These are phyloP conservation scores for Oasisia sp. DNA, from an alignment of 2,888 invertebrate species.

Conservation along the genomic window DNA sequence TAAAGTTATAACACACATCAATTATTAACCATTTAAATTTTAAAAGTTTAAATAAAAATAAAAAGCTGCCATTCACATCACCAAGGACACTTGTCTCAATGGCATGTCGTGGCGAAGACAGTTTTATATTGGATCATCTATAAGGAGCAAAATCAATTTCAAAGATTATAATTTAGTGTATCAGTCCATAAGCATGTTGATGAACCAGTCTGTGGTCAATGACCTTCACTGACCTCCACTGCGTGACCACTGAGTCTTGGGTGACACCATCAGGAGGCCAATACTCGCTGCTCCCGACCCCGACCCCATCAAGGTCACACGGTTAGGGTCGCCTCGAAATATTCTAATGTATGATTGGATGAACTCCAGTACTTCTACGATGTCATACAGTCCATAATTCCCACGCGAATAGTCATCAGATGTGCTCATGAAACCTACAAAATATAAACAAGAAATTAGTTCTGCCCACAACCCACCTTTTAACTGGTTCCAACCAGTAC, in stretches of 20 bases:
- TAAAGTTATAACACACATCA: too few species aligned
- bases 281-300: constrained; percentile 72
- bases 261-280: constrained; percentile 66
- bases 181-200: too few species aligned
- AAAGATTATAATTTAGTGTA: too few species aligned
- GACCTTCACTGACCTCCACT: neutral
- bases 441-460: constrained; percentile 47
- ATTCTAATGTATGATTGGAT: constrained; percentile 77
- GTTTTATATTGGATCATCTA: too few species aligned
- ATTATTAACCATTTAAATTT: too few species aligned
- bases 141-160: too few species aligned
- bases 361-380: constrained; percentile 67
- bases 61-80: too few species aligned
- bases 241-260: constrained; percentile 29
- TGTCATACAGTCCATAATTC: constrained; percentile 70
- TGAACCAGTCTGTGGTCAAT: neutral
- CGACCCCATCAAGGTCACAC: constrained; percentile 85
- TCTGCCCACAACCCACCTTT: neutral
- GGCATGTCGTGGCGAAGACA: too few species aligned
- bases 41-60: too few species aligned
- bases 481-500: neutral
- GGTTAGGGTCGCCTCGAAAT: constrained; percentile 83
- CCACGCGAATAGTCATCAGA: constrained; percentile 69
- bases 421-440: constrained; percentile 68
- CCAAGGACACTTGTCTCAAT: too few species aligned